phyloP scores from a whole-genome alignment of 2,888 invertebrate species.

The Tridacna gigas region DNA sequence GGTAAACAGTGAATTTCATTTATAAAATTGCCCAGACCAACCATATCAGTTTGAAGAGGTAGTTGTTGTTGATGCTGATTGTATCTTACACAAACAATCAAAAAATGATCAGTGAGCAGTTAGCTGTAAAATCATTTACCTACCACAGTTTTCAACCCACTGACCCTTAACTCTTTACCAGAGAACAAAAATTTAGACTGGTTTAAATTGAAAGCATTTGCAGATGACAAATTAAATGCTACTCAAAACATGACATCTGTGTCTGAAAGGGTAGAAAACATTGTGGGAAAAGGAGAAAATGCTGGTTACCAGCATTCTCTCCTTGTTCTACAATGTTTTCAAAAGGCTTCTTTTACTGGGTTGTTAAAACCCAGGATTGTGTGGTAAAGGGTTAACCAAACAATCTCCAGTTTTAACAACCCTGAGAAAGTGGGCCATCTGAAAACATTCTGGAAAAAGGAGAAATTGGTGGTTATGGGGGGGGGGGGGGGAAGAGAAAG shows the following conservation, averaged over 20 bases:
- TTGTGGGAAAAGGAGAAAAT: background rate
- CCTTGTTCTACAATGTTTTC: background rate
- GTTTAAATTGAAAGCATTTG: background rate
- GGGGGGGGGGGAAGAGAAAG: too few relatives aligned
- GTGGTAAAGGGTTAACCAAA: too few relatives aligned
- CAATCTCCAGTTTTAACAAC: too few relatives aligned
- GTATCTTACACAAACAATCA: conserved; percentile 7
- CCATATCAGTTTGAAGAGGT: background rate
- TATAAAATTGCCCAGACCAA: too few relatives aligned
- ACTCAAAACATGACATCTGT: background rate
- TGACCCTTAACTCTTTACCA: background rate
- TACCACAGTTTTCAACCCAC: background rate
- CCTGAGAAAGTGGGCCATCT: too few relatives aligned
- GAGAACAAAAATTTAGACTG: background rate
- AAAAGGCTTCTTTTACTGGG: too few relatives aligned
- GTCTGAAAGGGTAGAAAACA: background rate
- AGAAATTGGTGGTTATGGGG: too few relatives aligned
- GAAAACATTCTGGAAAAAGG: too few relatives aligned
- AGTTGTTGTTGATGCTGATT: conserved; percentile 1
- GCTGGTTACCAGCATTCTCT: background rate
- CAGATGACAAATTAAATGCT: background rate
- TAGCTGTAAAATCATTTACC: background rate
- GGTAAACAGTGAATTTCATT: too few relatives aligned
- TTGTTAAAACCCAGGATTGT: too few relatives aligned
- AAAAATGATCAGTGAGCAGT: background rate